These are phyloP conservation scores for Rhabdophis nuchalis DNA, from an alignment of 2,797 vertebrate genomes.

Conservation along the genomic window DNA sequence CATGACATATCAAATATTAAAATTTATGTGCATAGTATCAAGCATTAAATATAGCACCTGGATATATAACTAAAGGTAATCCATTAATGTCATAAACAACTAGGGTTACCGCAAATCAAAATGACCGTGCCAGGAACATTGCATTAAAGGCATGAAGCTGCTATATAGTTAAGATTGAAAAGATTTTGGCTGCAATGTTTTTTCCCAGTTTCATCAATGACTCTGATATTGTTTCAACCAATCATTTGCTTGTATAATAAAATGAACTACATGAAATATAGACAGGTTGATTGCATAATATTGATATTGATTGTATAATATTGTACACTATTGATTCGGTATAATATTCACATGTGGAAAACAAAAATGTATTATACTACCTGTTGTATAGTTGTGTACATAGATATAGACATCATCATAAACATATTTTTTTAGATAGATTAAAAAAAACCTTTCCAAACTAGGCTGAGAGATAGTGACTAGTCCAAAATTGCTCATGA, in stretches of 20 bases:
- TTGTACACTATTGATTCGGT: not conserved
- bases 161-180: constrained; percentile 5
- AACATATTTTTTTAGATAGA: not conserved
- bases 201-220: not conserved
- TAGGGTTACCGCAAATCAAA: not conserved
- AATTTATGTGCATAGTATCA: constrained; percentile 10
- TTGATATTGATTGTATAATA: not conserved
- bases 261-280: constrained; percentile 21
- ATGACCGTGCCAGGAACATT: not conserved
- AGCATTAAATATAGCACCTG: constrained; percentile 6
- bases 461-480: not conserved
- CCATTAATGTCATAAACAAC: constrained; percentile 4
- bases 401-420: not conserved
- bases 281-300: not conserved
- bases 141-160: constrained; percentile 17
- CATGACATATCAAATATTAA: constrained; percentile 21
- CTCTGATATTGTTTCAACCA: not conserved
- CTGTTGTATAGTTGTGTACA: not conserved
- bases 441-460: not conserved
- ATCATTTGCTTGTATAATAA: constrained; percentile 14
- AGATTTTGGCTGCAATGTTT: not conserved
- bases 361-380: not conserved
- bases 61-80: not conserved
- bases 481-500: not conserved
- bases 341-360: not conserved